Percentiles rank a stretch among this genome's conserved stretches.
Conservation (phyloP, 2,888 invertebrate genomes). For the Epinotia ramella region DNA sequence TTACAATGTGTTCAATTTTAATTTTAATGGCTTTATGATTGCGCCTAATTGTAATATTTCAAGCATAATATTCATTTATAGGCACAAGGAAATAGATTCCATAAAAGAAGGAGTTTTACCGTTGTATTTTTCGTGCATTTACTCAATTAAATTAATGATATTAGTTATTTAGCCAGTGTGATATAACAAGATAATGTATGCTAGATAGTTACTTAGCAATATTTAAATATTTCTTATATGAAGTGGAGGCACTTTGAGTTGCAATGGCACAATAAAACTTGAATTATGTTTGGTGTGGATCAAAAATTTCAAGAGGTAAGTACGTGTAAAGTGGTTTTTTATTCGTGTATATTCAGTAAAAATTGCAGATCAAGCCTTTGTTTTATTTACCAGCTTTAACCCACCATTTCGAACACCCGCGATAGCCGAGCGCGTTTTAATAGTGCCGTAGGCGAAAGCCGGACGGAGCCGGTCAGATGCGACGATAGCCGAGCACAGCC, state of each 20-base stretch:
- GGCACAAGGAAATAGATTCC: neutral
- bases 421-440: no score
- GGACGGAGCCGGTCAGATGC: no score
- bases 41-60: slow-evolving; percentile 28
- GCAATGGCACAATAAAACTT: slow-evolving; percentile 34
- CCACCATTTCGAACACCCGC: neutral
- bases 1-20: neutral
- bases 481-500: no score
- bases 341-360: slow-evolving; percentile 80
- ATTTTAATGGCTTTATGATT: neutral
- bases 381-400: slow-evolving; percentile 54
- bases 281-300: slow-evolving; percentile 63
- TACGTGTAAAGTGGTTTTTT: slow-evolving; percentile 80
- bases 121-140: neutral
- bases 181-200: slow-evolving; percentile 28
- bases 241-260: slow-evolving; percentile 36
- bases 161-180: slow-evolving; percentile 51
- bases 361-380: slow-evolving; percentile 57
- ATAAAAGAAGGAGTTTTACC: neutral
- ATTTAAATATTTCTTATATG: slow-evolving; percentile 22
- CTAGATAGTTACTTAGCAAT: slow-evolving; percentile 21
- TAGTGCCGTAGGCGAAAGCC: no score
- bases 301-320: slow-evolving; percentile 67
- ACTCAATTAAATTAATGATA: neutral
- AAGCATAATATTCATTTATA: slow-evolving; percentile 19